A percentile compares a stretch with the other conserved stretches of the same genome.
These are phyloP conservation scores for Cenopis cana DNA, from an alignment of 2,888 invertebrate genomes.

Conservation along the genomic window DNA sequence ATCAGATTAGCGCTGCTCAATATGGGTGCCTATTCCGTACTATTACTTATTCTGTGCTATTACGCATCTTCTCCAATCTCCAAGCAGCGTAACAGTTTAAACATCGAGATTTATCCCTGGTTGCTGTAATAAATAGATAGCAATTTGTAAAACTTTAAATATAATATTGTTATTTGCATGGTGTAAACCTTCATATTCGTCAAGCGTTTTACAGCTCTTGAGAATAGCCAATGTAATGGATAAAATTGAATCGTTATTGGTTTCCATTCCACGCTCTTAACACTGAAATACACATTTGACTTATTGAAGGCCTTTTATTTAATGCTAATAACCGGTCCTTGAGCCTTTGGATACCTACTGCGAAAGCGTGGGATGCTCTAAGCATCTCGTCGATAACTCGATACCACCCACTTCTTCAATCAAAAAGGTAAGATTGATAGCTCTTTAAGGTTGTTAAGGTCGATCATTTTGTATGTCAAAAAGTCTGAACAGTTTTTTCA, in stretches of 20 bases:
- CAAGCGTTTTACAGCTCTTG: conserved; percentile 39
- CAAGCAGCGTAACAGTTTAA: neutral
- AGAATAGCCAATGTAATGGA: conserved; percentile 8
- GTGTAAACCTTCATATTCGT: conserved; percentile 16
- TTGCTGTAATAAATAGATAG: neutral
- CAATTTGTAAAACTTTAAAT: neutral
- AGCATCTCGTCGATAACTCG: neutral
- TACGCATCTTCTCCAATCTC: no score
- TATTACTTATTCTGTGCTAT: no score
- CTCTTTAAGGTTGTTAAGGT: neutral
- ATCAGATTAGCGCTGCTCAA: no score
- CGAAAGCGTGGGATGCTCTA: conserved; percentile 8
- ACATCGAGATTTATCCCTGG: neutral
- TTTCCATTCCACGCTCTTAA: conserved; percentile 50
- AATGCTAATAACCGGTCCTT: neutral
- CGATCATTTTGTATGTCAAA: neutral
- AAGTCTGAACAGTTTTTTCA: neutral
- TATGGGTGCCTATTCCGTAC: no score
- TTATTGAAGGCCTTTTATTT: conserved; percentile 42
- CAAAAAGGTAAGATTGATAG: neutral
- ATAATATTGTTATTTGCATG: neutral
- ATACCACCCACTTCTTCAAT: neutral
- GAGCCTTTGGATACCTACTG: neutral
- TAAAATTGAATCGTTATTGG: conserved; percentile 41
- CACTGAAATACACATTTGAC: conserved; percentile 45